phyloP scores from a whole-genome alignment of 2,113 vertebrate species.

The Colius striatus region DNA sequence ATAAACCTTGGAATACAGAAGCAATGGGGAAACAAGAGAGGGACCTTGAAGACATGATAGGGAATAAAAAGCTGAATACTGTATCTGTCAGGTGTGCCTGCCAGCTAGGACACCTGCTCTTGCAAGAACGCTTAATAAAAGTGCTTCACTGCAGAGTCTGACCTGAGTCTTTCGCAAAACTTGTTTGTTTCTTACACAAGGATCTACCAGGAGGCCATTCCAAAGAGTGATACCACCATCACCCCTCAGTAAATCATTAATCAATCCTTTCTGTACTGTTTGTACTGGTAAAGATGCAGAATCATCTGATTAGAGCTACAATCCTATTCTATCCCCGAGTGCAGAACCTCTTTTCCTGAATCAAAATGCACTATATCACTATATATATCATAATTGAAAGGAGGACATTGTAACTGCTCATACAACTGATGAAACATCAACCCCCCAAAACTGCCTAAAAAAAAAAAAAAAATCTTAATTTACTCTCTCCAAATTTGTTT shows the following conservation, averaged over 20 bases:
- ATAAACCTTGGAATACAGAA: too few relatives aligned
- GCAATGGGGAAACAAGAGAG: too few relatives aligned
- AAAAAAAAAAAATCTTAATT: background rate
- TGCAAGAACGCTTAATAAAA: too few relatives aligned
- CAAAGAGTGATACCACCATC: background rate
- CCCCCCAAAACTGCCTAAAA: background rate
- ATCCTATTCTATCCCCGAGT: background rate
- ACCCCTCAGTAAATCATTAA: background rate
- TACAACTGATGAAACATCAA: background rate
- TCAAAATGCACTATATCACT: background rate
- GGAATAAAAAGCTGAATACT: too few relatives aligned
- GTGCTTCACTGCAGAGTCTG: too few relatives aligned
- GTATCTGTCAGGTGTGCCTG: too few relatives aligned
- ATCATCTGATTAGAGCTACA: background rate
- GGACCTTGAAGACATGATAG: too few relatives aligned
- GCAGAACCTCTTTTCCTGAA: background rate
- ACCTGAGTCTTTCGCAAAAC: too few relatives aligned
- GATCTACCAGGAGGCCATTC: background rate
- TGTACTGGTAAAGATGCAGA: background rate
- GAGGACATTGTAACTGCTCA: background rate
- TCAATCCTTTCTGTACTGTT: background rate
- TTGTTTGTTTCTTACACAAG: background rate
- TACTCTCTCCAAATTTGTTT: background rate
- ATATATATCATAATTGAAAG: background rate
- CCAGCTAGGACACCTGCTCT: too few relatives aligned